A percentile compares a stretch with the other conserved stretches of the same genome.
These are phyloP conservation scores for Melinopterus prodromus DNA, from an alignment of 2,888 invertebrate genomes.

Conservation along the genomic window DNA sequence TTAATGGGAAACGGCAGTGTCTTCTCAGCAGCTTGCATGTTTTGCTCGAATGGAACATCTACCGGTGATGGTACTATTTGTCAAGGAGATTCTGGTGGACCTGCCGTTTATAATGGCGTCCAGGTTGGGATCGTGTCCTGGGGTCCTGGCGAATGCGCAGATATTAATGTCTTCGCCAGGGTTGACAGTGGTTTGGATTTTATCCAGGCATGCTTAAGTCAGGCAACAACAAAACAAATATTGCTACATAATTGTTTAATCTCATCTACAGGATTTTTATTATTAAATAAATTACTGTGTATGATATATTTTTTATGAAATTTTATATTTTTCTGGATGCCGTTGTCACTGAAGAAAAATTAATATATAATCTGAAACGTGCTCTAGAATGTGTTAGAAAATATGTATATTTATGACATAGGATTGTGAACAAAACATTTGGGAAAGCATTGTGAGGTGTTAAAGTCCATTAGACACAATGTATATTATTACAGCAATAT, in stretches of 20 bases:
- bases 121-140: slow-evolving; percentile 14
- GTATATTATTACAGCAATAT: too few species aligned
- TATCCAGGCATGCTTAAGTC: not conserved
- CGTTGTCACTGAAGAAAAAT: too few species aligned
- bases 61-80: slow-evolving; percentile 5
- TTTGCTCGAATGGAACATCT: not conserved
- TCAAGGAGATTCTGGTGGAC: slow-evolving; percentile 17
- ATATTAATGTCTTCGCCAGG: slow-evolving; percentile 7
- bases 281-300: too few species aligned
- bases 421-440: too few species aligned
- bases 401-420: too few species aligned
- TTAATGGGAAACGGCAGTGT: not conserved
- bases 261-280: too few species aligned
- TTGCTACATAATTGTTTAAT: not conserved
- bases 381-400: too few species aligned
- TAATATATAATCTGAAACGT: too few species aligned
- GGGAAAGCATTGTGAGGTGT: too few species aligned
- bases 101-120: slow-evolving; percentile 9
- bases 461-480: too few species aligned
- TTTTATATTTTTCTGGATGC: too few species aligned
- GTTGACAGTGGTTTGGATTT: not conserved
- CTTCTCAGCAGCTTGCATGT: not conserved
- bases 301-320: too few species aligned
- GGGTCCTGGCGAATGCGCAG: slow-evolving; percentile 10
- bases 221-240: not conserved